Conservation (phyloP, 1,140 invertebrate species). For the Apis florea region DNA sequence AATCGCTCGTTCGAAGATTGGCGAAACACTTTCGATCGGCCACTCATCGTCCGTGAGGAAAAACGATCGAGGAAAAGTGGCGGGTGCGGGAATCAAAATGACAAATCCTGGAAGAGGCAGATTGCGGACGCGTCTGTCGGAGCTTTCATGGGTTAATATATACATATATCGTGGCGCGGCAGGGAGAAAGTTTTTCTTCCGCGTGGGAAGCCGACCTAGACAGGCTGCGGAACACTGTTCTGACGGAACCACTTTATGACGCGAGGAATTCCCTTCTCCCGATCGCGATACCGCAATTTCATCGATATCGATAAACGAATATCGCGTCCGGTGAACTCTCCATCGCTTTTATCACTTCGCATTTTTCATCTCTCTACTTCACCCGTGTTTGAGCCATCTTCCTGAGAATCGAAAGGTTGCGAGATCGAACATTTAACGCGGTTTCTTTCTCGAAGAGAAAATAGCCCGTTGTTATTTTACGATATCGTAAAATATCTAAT, state of each 20-base stretch:
- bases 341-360: not conserved
- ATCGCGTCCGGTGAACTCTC: not conserved
- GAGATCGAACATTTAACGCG: no score
- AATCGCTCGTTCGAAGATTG: no score
- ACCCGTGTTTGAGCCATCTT: not conserved
- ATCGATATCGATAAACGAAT: slow-evolving; percentile 23
- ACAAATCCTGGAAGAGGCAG: slow-evolving; percentile 30
- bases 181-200: slow-evolving; percentile 22
- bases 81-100: not conserved
- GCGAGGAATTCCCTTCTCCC: not conserved
- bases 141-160: slow-evolving; percentile 27
- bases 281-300: slow-evolving; percentile 13
- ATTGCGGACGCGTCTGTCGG: slow-evolving; percentile 9
- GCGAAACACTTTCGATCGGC: no score
- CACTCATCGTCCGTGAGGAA: not conserved
- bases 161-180: slow-evolving; percentile 2
- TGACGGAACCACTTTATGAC: not conserved
- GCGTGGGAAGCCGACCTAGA: not conserved
- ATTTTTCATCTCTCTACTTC: not conserved
- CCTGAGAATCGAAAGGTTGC: no score
- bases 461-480: no score
- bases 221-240: not conserved
- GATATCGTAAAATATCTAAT: no score
- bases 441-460: no score
- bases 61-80: not conserved